Evolutionary conservation across 2,113 vertebrate species (phyloP).

Genomic region (Stictonetta naevosa): DNA sequence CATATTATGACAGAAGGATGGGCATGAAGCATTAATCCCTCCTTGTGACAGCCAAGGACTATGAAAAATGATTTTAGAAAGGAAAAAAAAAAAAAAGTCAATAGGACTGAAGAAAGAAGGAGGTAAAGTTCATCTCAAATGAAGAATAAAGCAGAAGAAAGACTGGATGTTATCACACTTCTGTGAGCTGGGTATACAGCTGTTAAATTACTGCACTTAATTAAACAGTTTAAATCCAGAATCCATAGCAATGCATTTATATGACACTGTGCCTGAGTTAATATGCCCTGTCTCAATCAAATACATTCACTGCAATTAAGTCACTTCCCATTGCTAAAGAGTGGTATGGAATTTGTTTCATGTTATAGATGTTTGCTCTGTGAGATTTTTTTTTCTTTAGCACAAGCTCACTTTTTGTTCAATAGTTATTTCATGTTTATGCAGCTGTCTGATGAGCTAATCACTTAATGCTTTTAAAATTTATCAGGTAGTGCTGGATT

Average conservation of each 20-base stretch:
- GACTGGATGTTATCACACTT: background rate
- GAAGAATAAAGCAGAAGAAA: background rate
- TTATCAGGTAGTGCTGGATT: background rate
- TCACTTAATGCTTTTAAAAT: background rate
- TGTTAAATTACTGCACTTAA: background rate
- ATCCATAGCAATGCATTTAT: background rate
- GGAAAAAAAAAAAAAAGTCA: background rate
- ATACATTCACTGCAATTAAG: background rate
- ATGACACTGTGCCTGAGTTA: background rate
- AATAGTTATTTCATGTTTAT: background rate
- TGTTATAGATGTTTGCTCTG: background rate
- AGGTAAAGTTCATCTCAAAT: background rate
- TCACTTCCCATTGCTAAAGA: background rate
- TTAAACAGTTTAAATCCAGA: background rate
- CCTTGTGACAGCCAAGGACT: constrained; percentile 20
- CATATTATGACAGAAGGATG: constrained; percentile 13
- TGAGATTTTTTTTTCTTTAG: background rate
- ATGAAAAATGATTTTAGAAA: constrained; percentile 15
- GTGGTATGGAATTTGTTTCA: background rate
- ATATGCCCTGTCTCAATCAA: background rate
- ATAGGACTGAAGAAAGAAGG: background rate
- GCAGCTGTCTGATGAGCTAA: background rate
- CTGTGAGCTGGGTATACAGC: background rate
- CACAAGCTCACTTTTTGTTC: background rate
- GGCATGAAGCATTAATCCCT: constrained; percentile 34